Conservation (phyloP, 2,797 vertebrate genomes). For the Rhynchotus rufescens region DNA sequence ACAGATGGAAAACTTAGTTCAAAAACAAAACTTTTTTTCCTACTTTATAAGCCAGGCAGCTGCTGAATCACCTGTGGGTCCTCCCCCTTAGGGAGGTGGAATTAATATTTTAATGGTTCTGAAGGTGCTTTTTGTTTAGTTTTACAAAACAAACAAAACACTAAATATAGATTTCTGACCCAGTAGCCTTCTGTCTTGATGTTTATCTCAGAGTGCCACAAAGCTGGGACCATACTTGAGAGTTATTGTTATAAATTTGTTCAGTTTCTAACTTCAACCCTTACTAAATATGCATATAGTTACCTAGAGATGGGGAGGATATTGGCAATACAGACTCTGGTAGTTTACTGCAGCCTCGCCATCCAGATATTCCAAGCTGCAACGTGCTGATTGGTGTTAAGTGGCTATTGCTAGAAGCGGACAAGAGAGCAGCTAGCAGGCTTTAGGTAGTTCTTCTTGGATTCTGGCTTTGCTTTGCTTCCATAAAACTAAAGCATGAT, state of each 20-base stretch:
- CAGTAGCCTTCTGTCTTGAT: not conserved
- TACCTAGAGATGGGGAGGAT: not conserved
- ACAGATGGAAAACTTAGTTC: not conserved
- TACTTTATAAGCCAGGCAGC: not conserved
- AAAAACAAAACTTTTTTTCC: not conserved
- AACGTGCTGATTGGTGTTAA: not conserved
- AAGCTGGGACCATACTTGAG: not conserved
- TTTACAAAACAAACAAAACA: not conserved
- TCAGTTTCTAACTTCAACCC: not conserved
- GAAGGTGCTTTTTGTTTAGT: not conserved
- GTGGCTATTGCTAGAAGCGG: not conserved
- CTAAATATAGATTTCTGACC: not conserved
- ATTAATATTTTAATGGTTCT: not conserved
- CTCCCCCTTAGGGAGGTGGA: not conserved
- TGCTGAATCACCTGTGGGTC: not conserved
- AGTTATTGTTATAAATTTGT: not conserved
- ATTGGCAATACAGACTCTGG: not conserved
- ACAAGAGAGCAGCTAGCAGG: not conserved
- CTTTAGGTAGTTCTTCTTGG: not conserved
- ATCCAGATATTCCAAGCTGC: not conserved
- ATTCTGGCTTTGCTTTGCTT: not conserved
- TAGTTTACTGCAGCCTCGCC: not conserved
- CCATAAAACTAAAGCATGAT: not conserved
- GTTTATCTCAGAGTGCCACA: not conserved
- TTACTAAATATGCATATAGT: not conserved